Percentiles rank a stretch among this genome's conserved stretches.
phyloP scores from a whole-genome alignment of 2,888 invertebrate genomes.

The Oscheius sp. region DNA sequence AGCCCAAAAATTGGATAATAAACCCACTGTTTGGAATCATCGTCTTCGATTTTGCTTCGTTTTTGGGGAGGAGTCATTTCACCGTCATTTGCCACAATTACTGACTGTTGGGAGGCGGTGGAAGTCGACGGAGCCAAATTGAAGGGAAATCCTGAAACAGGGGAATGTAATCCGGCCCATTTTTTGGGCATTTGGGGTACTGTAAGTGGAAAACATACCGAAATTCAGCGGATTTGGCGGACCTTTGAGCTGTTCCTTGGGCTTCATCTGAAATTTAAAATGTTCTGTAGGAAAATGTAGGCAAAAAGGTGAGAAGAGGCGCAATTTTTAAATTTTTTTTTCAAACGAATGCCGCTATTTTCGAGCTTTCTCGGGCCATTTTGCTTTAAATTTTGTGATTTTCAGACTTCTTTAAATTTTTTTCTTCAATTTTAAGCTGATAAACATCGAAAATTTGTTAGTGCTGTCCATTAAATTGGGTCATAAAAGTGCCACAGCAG shows the following conservation, averaged over 20 bases:
- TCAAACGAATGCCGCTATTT: too few relatives aligned
- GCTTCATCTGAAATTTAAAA: constrained; percentile 21
- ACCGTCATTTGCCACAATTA: constrained; percentile 41
- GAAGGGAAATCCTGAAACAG: constrained; percentile 23
- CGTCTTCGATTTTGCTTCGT: constrained; percentile 36
- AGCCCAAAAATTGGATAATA: not conserved
- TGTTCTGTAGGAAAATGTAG: not conserved
- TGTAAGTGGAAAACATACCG: not conserved
- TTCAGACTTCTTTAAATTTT: too few relatives aligned
- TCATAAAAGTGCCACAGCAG: too few relatives aligned
- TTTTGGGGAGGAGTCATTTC: constrained; percentile 45
- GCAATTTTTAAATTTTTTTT: too few relatives aligned
- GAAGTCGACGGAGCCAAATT: constrained; percentile 37
- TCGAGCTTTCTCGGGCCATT: too few relatives aligned
- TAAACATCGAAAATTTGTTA: too few relatives aligned
- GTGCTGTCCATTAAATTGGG: too few relatives aligned
- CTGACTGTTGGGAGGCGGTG: constrained; percentile 41
- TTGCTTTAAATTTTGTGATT: too few relatives aligned
- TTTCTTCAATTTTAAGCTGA: too few relatives aligned
- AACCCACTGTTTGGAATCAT: constrained; percentile 28
- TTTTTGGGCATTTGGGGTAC: too few relatives aligned
- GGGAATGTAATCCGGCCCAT: too few relatives aligned
- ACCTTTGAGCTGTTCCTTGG: constrained; percentile 12
- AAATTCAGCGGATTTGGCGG: constrained; percentile 9
- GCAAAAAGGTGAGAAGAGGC: not conserved